A percentile compares a stretch with the other conserved stretches of the same genome.
Conservation (phyloP, 2,888 invertebrate species). For the Catocala fraxini region DNA sequence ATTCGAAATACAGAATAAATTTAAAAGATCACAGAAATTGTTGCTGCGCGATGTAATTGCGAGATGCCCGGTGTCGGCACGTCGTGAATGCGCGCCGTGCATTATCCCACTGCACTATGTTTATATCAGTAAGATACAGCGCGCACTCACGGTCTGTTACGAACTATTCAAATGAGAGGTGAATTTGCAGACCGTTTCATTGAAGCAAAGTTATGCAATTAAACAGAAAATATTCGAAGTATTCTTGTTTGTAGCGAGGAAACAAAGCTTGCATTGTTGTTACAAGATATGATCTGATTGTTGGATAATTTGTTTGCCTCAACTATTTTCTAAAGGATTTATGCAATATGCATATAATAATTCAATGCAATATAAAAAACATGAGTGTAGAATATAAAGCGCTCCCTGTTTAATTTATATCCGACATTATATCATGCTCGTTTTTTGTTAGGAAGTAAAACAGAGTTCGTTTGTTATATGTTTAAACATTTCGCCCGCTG, state of each 20-base stretch:
- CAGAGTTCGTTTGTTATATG: too few species aligned
- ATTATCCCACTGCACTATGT: slow-evolving; percentile 1
- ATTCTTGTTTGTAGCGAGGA: neutral
- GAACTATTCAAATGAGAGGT: neutral
- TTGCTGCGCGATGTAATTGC: slow-evolving; percentile 36
- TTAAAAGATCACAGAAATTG: slow-evolving; percentile 25
- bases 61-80: slow-evolving; percentile 21
- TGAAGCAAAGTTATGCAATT: slow-evolving; percentile 2
- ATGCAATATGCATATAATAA: too few species aligned
- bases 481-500: too few species aligned
- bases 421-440: too few species aligned
- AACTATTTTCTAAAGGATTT: too few species aligned
- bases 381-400: too few species aligned
- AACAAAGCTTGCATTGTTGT: too few species aligned
- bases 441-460: too few species aligned
- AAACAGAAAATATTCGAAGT: neutral
- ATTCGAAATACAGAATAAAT: slow-evolving; percentile 7
- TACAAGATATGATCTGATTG: too few species aligned
- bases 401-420: too few species aligned
- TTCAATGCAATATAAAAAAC: too few species aligned
- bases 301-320: too few species aligned
- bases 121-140: slow-evolving; percentile 12
- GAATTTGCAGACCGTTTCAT: slow-evolving; percentile 12
- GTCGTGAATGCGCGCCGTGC: slow-evolving; percentile 15
- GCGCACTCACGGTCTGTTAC: neutral